Conservation (phyloP, 1,140 invertebrate genomes). For the Luehdorfia chinensis region DNA sequence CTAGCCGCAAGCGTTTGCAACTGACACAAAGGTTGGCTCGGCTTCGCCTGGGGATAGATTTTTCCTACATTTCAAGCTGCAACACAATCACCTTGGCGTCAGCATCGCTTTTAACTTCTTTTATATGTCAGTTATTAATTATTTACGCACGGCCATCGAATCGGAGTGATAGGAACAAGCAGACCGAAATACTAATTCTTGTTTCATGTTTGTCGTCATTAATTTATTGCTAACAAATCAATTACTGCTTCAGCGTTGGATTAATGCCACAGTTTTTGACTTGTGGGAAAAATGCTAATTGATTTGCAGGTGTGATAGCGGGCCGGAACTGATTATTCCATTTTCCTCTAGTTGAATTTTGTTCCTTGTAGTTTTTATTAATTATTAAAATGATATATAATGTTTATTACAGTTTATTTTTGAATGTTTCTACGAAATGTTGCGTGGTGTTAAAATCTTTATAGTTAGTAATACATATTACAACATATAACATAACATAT, state of each 20-base stretch:
- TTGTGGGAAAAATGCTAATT: slow-evolving; percentile 9
- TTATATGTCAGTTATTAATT: slow-evolving; percentile 13
- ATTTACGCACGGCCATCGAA: slow-evolving; percentile 14
- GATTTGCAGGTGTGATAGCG: slow-evolving; percentile 10
- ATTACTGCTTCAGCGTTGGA: slow-evolving; percentile 35
- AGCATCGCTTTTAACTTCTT: slow-evolving; percentile 1
- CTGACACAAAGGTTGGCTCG: slow-evolving; percentile 62
- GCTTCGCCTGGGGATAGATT: slow-evolving; percentile 34
- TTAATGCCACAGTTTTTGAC: slow-evolving; percentile 33
- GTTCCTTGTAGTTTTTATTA: no score
- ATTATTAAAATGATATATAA: no score
- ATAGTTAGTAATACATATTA: neutral
- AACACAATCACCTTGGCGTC: slow-evolving; percentile 15
- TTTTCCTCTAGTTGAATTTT: neutral
- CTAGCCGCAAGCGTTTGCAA: slow-evolving; percentile 39
- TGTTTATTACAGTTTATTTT: no score
- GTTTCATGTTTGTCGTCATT: slow-evolving; percentile 16
- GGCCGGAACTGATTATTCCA: slow-evolving; percentile 6
- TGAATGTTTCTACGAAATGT: neutral
- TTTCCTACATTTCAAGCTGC: slow-evolving; percentile 10
- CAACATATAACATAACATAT: slow-evolving; percentile 17
- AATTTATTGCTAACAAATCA: slow-evolving; percentile 45
- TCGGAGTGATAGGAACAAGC: slow-evolving; percentile 15
- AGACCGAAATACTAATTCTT: slow-evolving; percentile 8
- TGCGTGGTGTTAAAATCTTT: neutral